These are phyloP conservation scores for Dimorphilus gyrociliatus DNA, from an alignment of 2,888 invertebrate species.

Conservation along the genomic window DNA sequence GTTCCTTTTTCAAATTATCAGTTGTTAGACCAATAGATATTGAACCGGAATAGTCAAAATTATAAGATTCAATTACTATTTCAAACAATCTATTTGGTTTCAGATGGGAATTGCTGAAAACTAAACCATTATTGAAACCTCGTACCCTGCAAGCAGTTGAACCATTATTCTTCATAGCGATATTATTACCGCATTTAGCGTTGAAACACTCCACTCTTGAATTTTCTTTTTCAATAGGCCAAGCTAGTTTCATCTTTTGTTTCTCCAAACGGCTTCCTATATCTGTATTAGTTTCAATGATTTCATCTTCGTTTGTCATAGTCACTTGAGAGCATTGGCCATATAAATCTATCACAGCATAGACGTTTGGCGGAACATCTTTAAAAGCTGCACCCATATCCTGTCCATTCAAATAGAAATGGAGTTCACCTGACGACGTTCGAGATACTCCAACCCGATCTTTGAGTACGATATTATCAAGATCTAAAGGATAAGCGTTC, in stretches of 20 bases:
- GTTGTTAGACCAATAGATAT: constrained; percentile 76
- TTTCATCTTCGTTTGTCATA: constrained; percentile 44
- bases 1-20: constrained; percentile 47
- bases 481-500: constrained; percentile 66
- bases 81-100: constrained; percentile 62
- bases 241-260: no score
- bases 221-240: no score
- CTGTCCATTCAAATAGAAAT: constrained; percentile 28
- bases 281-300: no score
- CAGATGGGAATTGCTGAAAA: constrained; percentile 56
- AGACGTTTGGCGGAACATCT: constrained; percentile 48
- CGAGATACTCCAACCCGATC: constrained; percentile 73
- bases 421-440: constrained; percentile 55
- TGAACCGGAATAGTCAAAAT: constrained; percentile 61
- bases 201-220: no score
- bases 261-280: no score
- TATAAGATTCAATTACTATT: constrained; percentile 37
- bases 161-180: constrained; percentile 51
- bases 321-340: constrained; percentile 88
- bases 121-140: constrained; percentile 46
- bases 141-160: constrained; percentile 48
- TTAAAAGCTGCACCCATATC: constrained; percentile 32
- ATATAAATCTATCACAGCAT: constrained; percentile 83
- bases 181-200: constrained; percentile 52
- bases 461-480: constrained; percentile 62